Conservation (phyloP, 30 jellyfish, hydroid and myxozoan species). For the Phacellophora camtschatica region DNA sequence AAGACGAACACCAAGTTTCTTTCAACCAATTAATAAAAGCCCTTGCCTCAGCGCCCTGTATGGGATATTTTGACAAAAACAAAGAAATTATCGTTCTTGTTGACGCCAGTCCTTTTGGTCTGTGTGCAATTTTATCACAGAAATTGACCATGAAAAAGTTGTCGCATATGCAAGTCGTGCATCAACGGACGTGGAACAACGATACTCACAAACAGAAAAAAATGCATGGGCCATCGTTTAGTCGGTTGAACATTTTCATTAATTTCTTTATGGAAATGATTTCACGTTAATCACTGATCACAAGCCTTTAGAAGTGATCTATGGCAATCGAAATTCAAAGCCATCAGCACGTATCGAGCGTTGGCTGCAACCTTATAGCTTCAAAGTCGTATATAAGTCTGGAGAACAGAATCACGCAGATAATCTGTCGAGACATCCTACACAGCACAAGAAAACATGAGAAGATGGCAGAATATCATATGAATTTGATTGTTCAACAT, state of each 20-base stretch:
- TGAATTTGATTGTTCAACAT: constrained; percentile 16
- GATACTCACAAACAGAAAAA: constrained; percentile 12
- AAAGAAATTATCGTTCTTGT: constrained; percentile 27
- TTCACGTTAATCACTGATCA: constrained; percentile 24
- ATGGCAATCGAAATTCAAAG: constrained; percentile 35
- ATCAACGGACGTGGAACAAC: not conserved
- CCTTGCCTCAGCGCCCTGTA: constrained; percentile 33
- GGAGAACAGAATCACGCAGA: constrained; percentile 47
- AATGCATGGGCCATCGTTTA: constrained; percentile 1
- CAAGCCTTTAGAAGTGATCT: constrained; percentile 33
- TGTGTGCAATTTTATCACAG: constrained; percentile 36
- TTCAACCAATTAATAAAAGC: too few species aligned
- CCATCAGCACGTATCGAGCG: constrained; percentile 46
- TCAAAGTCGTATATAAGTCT: constrained; percentile 17
- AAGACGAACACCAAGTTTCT: too few species aligned
- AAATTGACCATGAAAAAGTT: constrained; percentile 30
- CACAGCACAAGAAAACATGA: not conserved
- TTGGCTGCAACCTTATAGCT: constrained; percentile 44
- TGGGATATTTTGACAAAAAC: constrained; percentile 44
- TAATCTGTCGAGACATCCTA: constrained; percentile 51
- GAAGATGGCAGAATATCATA: constrained; percentile 50
- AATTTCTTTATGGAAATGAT: not conserved
- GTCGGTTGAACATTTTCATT: not conserved
- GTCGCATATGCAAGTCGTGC: constrained; percentile 56
- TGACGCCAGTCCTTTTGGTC: too few species aligned